Percentiles rank a stretch among this genome's conserved stretches.
Evolutionary conservation across 1,140 invertebrate genomes (phyloP).

Genomic region (Mamestra configurata): DNA sequence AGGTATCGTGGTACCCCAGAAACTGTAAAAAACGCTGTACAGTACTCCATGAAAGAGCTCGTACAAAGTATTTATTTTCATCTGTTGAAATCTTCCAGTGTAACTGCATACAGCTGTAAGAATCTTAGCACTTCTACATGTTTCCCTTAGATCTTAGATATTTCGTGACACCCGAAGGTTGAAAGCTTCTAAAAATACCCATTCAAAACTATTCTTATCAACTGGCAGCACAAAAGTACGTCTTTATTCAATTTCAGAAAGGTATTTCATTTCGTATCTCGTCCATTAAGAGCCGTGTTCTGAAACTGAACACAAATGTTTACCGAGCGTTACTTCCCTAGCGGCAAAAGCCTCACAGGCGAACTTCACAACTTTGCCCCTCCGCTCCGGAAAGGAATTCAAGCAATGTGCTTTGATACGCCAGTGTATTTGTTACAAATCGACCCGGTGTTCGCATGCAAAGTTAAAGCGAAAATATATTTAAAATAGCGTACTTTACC

Average conservation of each 20-base stretch:
- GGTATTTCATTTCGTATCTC: conserved; percentile 28
- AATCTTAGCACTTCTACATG: no score
- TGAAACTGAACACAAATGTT: conserved; percentile 28
- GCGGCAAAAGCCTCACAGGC: neutral
- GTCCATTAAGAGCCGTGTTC: conserved; percentile 23
- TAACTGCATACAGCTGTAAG: no score
- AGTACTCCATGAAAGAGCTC: no score
- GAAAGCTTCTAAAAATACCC: conserved; percentile 6
- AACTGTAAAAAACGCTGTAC: no score
- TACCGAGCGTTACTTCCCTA: conserved; percentile 15
- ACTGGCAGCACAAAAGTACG: neutral
- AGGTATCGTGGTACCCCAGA: no score
- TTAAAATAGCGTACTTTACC: conserved; percentile 24
- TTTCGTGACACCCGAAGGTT: no score
- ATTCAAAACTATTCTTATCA: neutral
- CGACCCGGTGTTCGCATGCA: conserved; percentile 33
- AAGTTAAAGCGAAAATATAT: conserved; percentile 32
- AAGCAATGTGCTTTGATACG: conserved; percentile 21
- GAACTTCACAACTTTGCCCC: conserved; percentile 12
- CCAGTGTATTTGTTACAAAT: conserved; percentile 27
- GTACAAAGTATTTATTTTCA: no score
- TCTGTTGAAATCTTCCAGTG: no score
- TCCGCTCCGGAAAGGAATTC: conserved; percentile 26
- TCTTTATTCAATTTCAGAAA: conserved; percentile 26
- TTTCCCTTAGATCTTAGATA: no score